Evolutionary conservation across 2,797 vertebrate genomes (phyloP).

Genomic region (Aselliscus stoliczkanus): DNA sequence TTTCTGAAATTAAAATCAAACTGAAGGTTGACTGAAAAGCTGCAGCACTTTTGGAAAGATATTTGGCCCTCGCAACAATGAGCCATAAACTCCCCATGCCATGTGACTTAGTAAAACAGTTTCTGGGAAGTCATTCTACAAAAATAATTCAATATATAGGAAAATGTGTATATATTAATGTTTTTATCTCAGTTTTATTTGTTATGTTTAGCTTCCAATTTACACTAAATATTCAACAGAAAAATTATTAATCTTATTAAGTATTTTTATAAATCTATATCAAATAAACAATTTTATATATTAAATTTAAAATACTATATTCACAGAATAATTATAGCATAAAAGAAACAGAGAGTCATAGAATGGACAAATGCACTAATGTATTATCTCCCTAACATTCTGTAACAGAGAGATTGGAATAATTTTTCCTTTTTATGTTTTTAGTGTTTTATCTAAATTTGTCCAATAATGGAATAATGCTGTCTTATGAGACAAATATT

Average conservation of each 20-base stretch:
- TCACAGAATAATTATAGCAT: not conserved
- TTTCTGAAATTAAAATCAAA: constrained; percentile 8
- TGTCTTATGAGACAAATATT: not conserved
- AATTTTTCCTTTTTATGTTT: not conserved
- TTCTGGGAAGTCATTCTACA: not conserved
- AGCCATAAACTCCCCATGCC: not conserved
- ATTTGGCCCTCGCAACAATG: not conserved
- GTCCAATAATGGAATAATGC: not conserved
- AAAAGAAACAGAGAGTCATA: not conserved
- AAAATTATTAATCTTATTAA: not conserved
- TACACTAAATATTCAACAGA: not conserved
- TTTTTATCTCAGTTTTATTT: not conserved
- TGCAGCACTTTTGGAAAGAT: not conserved
- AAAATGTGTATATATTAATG: not conserved
- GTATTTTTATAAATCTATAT: not conserved
- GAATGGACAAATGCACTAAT: not conserved
- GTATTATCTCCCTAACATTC: not conserved
- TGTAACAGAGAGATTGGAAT: not conserved
- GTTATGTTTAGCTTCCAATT: not conserved
- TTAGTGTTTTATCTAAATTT: not conserved
- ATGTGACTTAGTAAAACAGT: not conserved
- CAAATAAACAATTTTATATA: not conserved
- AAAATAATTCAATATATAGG: not conserved
- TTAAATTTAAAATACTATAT: not conserved
- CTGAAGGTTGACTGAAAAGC: not conserved